Evolutionary conservation across 2,888 invertebrate genomes (phyloP), one percentile per base, ranked within the genome.

Genomic region (Zootermopsis nevadensis): DNA sequence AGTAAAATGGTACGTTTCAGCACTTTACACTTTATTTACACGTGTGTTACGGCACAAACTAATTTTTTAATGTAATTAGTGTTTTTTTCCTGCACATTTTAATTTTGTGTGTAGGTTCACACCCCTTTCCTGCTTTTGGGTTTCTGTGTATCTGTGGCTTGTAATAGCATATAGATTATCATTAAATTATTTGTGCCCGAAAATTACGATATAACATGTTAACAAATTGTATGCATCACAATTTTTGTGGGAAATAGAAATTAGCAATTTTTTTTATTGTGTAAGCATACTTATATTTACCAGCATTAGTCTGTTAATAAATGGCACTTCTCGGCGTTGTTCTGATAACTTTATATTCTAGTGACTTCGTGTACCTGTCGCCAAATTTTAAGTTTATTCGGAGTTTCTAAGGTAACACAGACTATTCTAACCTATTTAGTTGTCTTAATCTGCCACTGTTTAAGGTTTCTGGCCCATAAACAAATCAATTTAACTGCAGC

Each of bases 91-190:
- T 53, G 30, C 7, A 33, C 55, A 60, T 27, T 35, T 33, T 27
- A n/a, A 67, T 15, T 31, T 24, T n/a, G 24, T 27, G 38, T 83
- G 19, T 31, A 38, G 69, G 83, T 83, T 83, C 83, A 83, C 81
- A 83, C 83, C 83, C 84, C 72, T 80, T 84, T 82, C 72, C 76
- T 82, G 84, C 10, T 77, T 60, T 79, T 79, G 79, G 38, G 24
- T 33, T 53, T n/a, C 31, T 24, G 19, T 66, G 10, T 79, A 79
- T 24, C 19, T 33, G 10, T n/a, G n/a, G 2, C 24, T 22, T 55
- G 24, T 77, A 55, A 31, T 31, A 19, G 15, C 30, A 31, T 69
- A 4, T n/a, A 33, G 27, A 12, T 53, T 53, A 55, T n/a, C 55
- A 27, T 8, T 19, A 33, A 31, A 30, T 27, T 60, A 24, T 33